Evolutionary conservation across 2,113 vertebrate genomes (phyloP).

Genomic region (Holacanthus passer): DNA sequence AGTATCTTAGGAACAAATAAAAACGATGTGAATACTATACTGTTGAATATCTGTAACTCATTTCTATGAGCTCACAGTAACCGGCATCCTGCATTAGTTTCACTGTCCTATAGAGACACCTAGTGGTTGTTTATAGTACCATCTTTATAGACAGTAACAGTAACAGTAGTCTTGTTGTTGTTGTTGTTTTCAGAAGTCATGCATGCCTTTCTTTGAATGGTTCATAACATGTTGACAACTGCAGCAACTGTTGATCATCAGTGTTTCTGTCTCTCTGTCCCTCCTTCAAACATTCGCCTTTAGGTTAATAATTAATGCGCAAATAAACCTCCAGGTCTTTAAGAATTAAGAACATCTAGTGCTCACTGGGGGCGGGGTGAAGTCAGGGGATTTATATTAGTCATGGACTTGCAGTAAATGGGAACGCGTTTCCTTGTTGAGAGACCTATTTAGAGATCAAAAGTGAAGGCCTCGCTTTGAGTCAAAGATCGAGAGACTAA

Average conservation of each 20-base stretch:
- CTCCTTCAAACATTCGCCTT: background rate
- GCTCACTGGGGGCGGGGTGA: background rate
- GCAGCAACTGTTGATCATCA: background rate
- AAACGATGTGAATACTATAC: background rate
- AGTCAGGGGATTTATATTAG: background rate
- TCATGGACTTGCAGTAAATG: constrained; percentile 12
- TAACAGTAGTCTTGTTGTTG: background rate
- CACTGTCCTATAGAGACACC: constrained; percentile 55
- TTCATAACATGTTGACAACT: background rate
- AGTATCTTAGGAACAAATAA: background rate
- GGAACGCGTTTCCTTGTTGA: constrained; percentile 13
- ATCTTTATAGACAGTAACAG: too few species aligned
- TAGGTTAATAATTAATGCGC: constrained; percentile 10
- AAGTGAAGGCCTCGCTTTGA: background rate
- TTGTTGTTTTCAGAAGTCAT: background rate
- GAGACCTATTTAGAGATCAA: background rate
- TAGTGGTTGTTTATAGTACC: constrained; percentile 27
- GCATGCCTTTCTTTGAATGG: too few species aligned
- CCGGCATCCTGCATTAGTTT: background rate
- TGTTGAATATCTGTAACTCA: background rate
- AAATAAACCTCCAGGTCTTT: background rate
- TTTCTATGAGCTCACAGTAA: background rate
- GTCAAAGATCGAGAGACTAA: background rate
- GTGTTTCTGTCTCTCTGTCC: too few species aligned
- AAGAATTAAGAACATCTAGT: background rate